phyloP scores from a whole-genome alignment of 2,888 invertebrate species.

The Agrochola macilenta region DNA sequence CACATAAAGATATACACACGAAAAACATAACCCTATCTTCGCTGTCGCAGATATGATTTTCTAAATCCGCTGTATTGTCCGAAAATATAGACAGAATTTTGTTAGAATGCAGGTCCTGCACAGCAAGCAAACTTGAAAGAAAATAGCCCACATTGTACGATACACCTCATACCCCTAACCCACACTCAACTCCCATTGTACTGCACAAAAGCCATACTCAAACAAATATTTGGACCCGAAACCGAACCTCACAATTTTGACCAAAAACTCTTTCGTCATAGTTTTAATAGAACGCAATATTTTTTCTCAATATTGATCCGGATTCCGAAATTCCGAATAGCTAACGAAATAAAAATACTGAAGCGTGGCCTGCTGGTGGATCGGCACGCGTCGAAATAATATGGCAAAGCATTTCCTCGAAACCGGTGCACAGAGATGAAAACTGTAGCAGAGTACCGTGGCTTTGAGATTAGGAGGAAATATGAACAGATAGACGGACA shows the following conservation, averaged over 20 bases:
- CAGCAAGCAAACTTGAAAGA: slow-evolving; percentile 32
- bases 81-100: slow-evolving; percentile 22
- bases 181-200: slow-evolving; percentile 42
- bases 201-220: slow-evolving; percentile 49
- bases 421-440: slow-evolving; percentile 13
- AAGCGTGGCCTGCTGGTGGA: neutral
- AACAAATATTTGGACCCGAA: slow-evolving; percentile 37
- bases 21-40: neutral
- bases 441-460: neutral
- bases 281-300: slow-evolving; percentile 21
- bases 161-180: neutral
- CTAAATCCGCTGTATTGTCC: neutral
- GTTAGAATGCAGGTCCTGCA: slow-evolving; percentile 25
- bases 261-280: slow-evolving; percentile 21
- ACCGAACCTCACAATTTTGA: slow-evolving; percentile 36
- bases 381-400: slow-evolving; percentile 18
- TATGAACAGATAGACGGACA: slow-evolving; percentile 11
- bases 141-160: slow-evolving; percentile 41
- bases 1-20: neutral
- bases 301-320: slow-evolving; percentile 8
- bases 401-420: slow-evolving; percentile 15
- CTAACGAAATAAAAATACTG: slow-evolving; percentile 20
- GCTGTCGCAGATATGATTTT: neutral
- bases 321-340: neutral
- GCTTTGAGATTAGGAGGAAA: slow-evolving; percentile 13